phyloP scores from a whole-genome alignment of 2,797 vertebrate genomes.

The Tragelaphus oryx region DNA sequence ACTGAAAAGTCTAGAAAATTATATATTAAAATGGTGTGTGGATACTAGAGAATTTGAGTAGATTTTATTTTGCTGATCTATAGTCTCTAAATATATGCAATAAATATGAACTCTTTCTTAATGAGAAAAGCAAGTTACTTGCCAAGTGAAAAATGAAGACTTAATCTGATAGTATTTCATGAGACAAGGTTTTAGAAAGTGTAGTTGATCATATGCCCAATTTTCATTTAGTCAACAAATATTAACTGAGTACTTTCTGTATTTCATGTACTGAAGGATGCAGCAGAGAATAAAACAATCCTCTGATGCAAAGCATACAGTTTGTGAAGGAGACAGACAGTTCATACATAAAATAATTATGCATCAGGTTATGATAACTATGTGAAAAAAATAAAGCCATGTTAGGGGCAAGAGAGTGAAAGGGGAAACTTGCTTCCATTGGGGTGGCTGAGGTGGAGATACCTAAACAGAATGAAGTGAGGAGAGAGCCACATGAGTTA shows the following conservation, averaged over 20 bases:
- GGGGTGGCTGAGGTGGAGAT: neutral
- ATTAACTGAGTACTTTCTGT: neutral
- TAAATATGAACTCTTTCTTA: neutral
- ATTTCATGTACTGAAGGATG: neutral
- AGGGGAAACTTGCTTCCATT: accelerated
- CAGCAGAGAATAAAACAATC: neutral
- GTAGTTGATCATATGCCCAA: neutral
- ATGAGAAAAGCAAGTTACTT: neutral
- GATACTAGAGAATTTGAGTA: neutral
- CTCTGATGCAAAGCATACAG: neutral
- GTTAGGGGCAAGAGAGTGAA: neutral
- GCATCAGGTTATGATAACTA: neutral
- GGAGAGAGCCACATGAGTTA: neutral
- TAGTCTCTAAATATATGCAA: neutral
- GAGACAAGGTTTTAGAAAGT: neutral
- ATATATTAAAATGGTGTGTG: neutral
- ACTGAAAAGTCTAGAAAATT: neutral
- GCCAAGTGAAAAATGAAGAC: neutral
- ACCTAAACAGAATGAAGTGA: neutral
- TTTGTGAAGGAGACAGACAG: neutral
- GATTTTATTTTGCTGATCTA: neutral
- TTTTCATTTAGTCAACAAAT: neutral
- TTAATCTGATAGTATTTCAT: neutral
- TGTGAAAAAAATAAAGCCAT: neutral
- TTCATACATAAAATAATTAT: neutral